Base-by-base conservation (phyloP, 2,113 vertebrate genomes). In the Gymnocephalus cernua region DNA sequence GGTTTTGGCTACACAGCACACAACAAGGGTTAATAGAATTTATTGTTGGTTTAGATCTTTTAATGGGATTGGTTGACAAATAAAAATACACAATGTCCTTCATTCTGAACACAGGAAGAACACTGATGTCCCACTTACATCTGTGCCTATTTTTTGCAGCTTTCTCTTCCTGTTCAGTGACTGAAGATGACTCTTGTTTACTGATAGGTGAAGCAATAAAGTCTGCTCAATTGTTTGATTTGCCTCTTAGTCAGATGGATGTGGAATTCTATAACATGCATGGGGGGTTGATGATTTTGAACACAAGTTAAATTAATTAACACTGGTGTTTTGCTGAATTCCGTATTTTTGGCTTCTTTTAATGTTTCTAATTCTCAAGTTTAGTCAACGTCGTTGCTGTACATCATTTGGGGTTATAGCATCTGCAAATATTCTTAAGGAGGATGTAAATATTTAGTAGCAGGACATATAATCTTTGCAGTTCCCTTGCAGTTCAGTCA, bases 401-500 rank as follows among this genome's bases (percentile, higher is more conserved):
- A 19, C 50, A 66, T 77, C 16, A 62, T 21, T 8, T 47, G 21
- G 23, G 14, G 48, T 75, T 32, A 74, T 7, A 23, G 67, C 16
- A 63, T 70, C 14, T 61, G 23, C 57, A 82, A 74, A 85, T 59
- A 44, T 10, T 54, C 78, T 74, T 80, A 48, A 63, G 75, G 35
- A 50, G 68, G 78, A 50, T 78, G 74, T 81, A 69, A 80, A 83
- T 81, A 69, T 83, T 74, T 61, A 68, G 50, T 57, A 56, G 44
- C 38, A 21, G 53, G 19, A 44, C 58, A 15, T 57, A 75, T 75
- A 61, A 79, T 79, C 50, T 9, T 3, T 75, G 32, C 61, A 41
- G 15, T n/a, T 62, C 69, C 23, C 51, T 69, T 48, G 50, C 67
- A 58, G 77, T 82, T 79, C 64, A 61, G 77, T 74, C 80, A 25